phyloP scores from a whole-genome alignment of 1,140 invertebrate species.

The Macrobrachium rosenbergii region DNA sequence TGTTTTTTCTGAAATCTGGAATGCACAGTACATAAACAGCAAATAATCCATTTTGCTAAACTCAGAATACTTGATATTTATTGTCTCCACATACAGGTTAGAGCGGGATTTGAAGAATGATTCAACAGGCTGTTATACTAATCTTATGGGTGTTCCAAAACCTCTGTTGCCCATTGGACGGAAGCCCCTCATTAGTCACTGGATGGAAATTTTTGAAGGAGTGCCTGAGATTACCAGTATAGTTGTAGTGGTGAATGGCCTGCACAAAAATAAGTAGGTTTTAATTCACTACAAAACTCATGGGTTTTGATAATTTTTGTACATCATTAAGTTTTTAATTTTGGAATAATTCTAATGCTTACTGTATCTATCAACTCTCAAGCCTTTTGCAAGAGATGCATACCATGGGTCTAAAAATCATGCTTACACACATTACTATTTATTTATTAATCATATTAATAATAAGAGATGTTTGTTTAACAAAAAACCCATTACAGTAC shows the following conservation, averaged over 20 bases:
- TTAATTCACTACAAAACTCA: not conserved
- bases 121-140: conserved; percentile 20
- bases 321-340: not conserved
- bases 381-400: too few relatives aligned
- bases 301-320: not conserved
- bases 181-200: conserved; percentile 33
- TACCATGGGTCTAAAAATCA: too few relatives aligned
- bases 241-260: conserved; percentile 52
- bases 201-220: conserved; percentile 21
- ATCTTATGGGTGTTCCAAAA: conserved; percentile 38
- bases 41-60: too few relatives aligned
- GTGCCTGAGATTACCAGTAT: conserved; percentile 21
- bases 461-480: too few relatives aligned
- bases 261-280: conserved; percentile 43
- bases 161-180: conserved; percentile 35
- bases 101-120: conserved; percentile 31
- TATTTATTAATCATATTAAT: too few relatives aligned
- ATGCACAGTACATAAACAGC: too few relatives aligned
- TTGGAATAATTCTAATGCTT: too few relatives aligned
- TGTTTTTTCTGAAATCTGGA: too few relatives aligned
- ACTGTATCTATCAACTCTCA: too few relatives aligned
- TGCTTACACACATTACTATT: too few relatives aligned
- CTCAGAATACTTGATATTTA: too few relatives aligned
- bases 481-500: too few relatives aligned
- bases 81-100: conserved; percentile 26